Conservation (phyloP, 1,140 invertebrate species). For the Panagrolaimus sp. region DNA sequence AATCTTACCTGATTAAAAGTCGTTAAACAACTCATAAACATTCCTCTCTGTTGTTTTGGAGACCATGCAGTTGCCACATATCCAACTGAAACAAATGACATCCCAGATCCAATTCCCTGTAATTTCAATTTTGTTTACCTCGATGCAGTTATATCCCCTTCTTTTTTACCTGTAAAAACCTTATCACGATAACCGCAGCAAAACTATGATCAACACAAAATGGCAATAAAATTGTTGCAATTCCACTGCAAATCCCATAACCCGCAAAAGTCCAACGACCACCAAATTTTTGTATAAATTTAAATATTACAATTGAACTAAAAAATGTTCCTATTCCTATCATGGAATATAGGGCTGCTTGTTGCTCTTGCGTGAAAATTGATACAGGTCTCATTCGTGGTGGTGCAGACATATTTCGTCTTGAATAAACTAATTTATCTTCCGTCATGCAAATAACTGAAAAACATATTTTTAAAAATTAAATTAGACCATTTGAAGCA, state of each 20-base stretch:
- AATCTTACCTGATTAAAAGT: neutral
- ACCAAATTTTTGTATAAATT: no score
- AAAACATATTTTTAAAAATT: no score
- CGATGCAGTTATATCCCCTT: no score
- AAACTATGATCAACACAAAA: neutral
- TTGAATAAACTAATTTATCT: neutral
- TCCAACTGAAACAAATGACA: constrained; percentile 4
- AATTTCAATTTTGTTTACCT: no score
- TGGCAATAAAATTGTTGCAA: neutral
- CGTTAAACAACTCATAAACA: neutral
- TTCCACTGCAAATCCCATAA: neutral
- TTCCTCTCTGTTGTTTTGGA: neutral
- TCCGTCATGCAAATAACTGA: constrained; percentile 2
- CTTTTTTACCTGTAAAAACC: neutral
- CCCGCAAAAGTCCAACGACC: neutral
- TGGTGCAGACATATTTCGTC: no score
- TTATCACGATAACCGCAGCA: neutral
- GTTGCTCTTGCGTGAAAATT: neutral
- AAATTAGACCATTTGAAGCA: no score
- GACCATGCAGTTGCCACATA: neutral
- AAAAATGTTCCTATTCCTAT: neutral
- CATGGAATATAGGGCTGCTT: neutral
- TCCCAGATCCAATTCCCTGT: neutral
- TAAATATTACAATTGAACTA: no score
- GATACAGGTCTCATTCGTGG: no score